phyloP scores from a whole-genome alignment of 2,888 invertebrate genomes.

The Papilio gigon region DNA sequence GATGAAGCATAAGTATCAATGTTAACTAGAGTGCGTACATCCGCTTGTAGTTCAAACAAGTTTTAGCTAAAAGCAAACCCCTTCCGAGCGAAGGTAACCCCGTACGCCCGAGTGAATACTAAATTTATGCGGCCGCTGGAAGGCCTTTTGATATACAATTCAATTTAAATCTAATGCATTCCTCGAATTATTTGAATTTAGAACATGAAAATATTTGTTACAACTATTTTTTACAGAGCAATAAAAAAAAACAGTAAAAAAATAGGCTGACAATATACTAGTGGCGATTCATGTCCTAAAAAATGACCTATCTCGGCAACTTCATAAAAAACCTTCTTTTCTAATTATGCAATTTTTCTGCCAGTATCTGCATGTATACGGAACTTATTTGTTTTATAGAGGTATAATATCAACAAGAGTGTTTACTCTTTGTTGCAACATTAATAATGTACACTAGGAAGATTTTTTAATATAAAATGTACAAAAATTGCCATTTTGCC shows the following conservation, averaged over 20 bases:
- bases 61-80: background rate
- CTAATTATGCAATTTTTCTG: too few relatives aligned
- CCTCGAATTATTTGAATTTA: conserved; percentile 4
- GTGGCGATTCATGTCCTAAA: too few relatives aligned
- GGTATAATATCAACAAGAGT: background rate
- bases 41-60: background rate
- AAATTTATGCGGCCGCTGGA: conserved; percentile 10
- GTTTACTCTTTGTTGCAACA: background rate
- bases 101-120: conserved; percentile 14
- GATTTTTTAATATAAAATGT: conserved; percentile 16
- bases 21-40: background rate
- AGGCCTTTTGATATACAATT: conserved; percentile 16
- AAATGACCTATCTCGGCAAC: too few relatives aligned
- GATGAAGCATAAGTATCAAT: background rate
- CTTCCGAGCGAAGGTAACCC: background rate
- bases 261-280: too few relatives aligned
- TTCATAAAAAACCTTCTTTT: too few relatives aligned
- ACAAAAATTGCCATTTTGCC: conserved; percentile 8
- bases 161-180: conserved; percentile 12
- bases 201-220: background rate
- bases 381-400: too few relatives aligned
- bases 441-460: background rate
- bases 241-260: too few relatives aligned
- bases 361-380: background rate
- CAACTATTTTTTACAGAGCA: background rate